Conservation (phyloP, 2,113 vertebrate species). For the Penelope pileata region DNA sequence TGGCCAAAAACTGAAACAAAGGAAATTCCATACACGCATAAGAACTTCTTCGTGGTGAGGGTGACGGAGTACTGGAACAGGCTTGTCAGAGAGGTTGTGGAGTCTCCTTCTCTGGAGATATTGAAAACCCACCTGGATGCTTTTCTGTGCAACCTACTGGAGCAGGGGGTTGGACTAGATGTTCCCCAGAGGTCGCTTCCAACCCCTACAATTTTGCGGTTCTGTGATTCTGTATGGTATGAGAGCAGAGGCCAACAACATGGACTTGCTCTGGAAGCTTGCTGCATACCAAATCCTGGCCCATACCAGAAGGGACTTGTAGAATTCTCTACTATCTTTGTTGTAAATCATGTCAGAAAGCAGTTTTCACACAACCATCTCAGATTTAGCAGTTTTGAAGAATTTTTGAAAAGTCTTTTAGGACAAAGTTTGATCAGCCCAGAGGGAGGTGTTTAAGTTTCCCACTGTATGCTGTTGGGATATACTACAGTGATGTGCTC, state of each 20-base stretch:
- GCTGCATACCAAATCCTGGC: background rate
- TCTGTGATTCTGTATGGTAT: rapidly evolving
- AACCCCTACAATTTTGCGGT: too few relatives aligned
- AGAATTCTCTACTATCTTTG: background rate
- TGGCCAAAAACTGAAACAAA: too few relatives aligned
- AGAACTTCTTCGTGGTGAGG: too few relatives aligned
- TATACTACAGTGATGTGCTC: background rate
- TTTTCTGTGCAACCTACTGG: too few relatives aligned
- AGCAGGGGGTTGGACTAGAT: too few relatives aligned
- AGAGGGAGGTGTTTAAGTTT: rapidly evolving
- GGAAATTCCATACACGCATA: too few relatives aligned
- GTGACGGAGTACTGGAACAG: too few relatives aligned
- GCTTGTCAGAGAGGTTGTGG: too few relatives aligned
- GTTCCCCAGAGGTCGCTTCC: too few relatives aligned
- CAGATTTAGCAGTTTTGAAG: background rate
- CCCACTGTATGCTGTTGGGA: background rate
- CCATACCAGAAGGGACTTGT: background rate
- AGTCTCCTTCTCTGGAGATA: too few relatives aligned
- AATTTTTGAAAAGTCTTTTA: background rate
- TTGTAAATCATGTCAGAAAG: background rate
- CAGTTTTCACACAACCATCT: background rate
- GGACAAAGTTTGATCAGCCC: background rate
- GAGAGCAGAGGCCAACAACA: background rate
- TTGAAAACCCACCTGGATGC: too few relatives aligned
- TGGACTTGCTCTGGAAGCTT: background rate